These are phyloP conservation scores for Thereva unica DNA, from an alignment of 2,888 invertebrate species.

Conservation along the genomic window DNA sequence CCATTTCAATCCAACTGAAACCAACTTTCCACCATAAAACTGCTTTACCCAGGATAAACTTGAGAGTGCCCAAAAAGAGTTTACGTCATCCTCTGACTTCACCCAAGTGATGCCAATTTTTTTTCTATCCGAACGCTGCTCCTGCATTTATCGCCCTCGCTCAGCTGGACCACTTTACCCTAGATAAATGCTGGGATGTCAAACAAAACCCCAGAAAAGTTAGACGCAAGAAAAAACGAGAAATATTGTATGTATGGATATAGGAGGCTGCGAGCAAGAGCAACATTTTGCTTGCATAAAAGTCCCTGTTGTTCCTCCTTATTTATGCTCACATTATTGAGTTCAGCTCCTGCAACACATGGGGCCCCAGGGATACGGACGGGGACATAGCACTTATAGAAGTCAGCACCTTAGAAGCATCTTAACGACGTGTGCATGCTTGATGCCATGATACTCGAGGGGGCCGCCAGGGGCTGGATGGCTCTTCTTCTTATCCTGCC, in stretches of 20 bases:
- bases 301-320: conserved; percentile 30
- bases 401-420: conserved; percentile 33
- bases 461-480: conserved; percentile 10
- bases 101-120: conserved; percentile 24
- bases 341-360: conserved; percentile 29
- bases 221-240: conserved; percentile 7
- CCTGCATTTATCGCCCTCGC: conserved; percentile 19
- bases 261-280: not conserved
- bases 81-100: conserved; percentile 21
- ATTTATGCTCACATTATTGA: conserved; percentile 33
- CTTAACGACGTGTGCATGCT: conserved; percentile 30
- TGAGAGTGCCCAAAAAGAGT: conserved; percentile 23
- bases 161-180: conserved; percentile 17
- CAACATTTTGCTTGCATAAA: conserved; percentile 23
- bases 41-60: conserved; percentile 19
- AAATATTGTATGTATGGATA: not conserved
- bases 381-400: conserved; percentile 31
- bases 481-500: not conserved
- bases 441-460: conserved; percentile 4
- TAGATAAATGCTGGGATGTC: conserved; percentile 9
- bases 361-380: conserved; percentile 18
- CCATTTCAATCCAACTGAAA: conserved; percentile 27
- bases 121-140: conserved; percentile 1
- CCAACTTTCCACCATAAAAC: conserved; percentile 18
- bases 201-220: not conserved